Evolutionary conservation across 2,797 vertebrate genomes (phyloP).

Genomic region (Nyctalus aviator): DNA sequence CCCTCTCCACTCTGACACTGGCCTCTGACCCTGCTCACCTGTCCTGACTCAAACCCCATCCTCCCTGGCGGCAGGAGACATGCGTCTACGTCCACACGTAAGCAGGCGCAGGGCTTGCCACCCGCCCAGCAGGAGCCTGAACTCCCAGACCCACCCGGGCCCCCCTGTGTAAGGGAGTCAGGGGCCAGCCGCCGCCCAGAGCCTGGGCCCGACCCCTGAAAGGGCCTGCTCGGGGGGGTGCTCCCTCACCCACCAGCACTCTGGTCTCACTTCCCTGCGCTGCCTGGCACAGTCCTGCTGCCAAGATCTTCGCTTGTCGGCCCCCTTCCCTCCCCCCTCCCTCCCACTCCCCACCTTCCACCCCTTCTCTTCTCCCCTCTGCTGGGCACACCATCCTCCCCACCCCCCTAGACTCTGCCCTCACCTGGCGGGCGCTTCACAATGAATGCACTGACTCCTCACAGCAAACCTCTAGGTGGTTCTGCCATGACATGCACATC

Average conservation of each 20-base stretch:
- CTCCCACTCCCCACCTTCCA: rapidly evolving
- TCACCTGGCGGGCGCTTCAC: background rate
- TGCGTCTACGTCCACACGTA: rapidly evolving
- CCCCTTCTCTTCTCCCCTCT: no score
- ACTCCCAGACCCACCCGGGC: background rate
- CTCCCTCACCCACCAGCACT: background rate
- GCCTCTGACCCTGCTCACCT: background rate
- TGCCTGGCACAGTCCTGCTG: rapidly evolving
- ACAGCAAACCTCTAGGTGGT: background rate
- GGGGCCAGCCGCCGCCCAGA: background rate
- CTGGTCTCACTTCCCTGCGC: background rate
- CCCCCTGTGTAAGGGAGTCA: rapidly evolving
- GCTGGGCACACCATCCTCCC: background rate
- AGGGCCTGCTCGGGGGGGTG: background rate
- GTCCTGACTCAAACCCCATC: background rate
- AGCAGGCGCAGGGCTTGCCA: background rate
- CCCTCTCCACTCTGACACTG: rapidly evolving
- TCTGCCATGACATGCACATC: background rate
- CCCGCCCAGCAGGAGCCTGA: rapidly evolving
- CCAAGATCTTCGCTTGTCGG: background rate
- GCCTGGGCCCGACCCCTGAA: background rate
- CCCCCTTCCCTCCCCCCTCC: rapidly evolving
- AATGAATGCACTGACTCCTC: background rate
- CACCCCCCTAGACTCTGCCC: background rate
- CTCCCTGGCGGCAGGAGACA: background rate